These are phyloP conservation scores for Sthenelais limicola DNA, from an alignment of 2,888 invertebrate species.

Conservation along the genomic window DNA sequence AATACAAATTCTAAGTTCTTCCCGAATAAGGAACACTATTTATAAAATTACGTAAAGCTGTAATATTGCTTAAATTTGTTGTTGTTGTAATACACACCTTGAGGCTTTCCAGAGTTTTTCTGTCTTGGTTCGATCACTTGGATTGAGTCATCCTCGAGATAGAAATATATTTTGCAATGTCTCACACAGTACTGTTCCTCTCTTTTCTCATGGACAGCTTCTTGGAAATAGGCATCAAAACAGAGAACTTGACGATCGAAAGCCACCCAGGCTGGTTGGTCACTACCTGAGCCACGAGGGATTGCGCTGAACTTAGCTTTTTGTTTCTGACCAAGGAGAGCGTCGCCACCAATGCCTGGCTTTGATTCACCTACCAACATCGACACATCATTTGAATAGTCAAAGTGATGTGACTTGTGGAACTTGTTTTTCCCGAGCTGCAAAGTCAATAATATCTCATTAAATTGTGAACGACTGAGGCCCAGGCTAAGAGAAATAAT, in stretches of 20 bases:
- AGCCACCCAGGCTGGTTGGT: conserved; percentile 87
- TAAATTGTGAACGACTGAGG: not conserved
- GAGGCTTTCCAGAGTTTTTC: conserved; percentile 87
- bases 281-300: conserved; percentile 82
- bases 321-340: conserved; percentile 74
- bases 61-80: too few species aligned
- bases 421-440: conserved; percentile 80
- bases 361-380: conserved; percentile 78
- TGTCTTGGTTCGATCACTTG: conserved; percentile 87
- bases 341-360: conserved; percentile 77
- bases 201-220: conserved; percentile 83
- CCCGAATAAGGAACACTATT: too few species aligned
- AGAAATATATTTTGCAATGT: conserved; percentile 87
- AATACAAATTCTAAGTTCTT: too few species aligned
- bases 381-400: conserved; percentile 73
- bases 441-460: conserved; percentile 11
- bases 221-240: conserved; percentile 86
- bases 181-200: conserved; percentile 81
- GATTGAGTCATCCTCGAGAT: conserved; percentile 92
- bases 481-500: too few species aligned
- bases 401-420: conserved; percentile 78
- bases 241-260: conserved; percentile 88
- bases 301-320: conserved; percentile 81
- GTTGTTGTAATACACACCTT: too few species aligned
- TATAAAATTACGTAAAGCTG: too few species aligned